A percentile compares a stretch with the other conserved stretches of the same genome.
phyloP scores from a whole-genome alignment of 2,888 invertebrate species.

The Dynastes maya region DNA sequence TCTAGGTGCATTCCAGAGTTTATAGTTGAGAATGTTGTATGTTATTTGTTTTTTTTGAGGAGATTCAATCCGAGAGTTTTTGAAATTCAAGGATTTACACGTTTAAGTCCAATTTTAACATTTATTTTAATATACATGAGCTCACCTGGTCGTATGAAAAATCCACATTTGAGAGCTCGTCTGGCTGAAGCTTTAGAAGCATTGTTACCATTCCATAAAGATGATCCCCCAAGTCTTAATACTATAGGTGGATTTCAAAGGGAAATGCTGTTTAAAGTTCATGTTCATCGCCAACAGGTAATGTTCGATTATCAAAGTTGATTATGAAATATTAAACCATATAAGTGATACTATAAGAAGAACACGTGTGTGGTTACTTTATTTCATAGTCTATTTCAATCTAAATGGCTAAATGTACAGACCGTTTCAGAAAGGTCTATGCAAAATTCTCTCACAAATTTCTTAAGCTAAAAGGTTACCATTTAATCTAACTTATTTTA shows the following conservation, averaged over 20 bases:
- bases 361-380: too few species aligned
- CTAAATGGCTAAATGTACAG: too few species aligned
- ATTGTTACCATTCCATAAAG: slow-evolving; percentile 82
- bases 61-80: slow-evolving; percentile 77
- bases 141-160: slow-evolving; percentile 81
- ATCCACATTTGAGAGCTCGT: slow-evolving; percentile 93
- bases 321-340: too few species aligned
- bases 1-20: slow-evolving; percentile 90
- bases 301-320: slow-evolving; percentile 31
- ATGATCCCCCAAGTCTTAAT: slow-evolving; percentile 71
- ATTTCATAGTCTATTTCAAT: too few species aligned
- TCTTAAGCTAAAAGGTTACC: too few species aligned
- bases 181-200: slow-evolving; percentile 92
- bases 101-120: slow-evolving; percentile 81
- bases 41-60: slow-evolving; percentile 84
- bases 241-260: slow-evolving; percentile 75
- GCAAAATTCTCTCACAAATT: too few species aligned
- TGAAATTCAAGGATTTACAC: slow-evolving; percentile 78
- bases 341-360: too few species aligned
- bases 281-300: slow-evolving; percentile 81
- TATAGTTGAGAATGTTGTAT: slow-evolving; percentile 89
- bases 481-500: too few species aligned
- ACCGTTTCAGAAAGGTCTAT: too few species aligned
- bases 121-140: slow-evolving; percentile 93
- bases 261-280: slow-evolving; percentile 83